Percentiles rank a stretch among this genome's conserved stretches.
phyloP scores from a whole-genome alignment of 2,888 invertebrate genomes.

The Myopa testacea region DNA sequence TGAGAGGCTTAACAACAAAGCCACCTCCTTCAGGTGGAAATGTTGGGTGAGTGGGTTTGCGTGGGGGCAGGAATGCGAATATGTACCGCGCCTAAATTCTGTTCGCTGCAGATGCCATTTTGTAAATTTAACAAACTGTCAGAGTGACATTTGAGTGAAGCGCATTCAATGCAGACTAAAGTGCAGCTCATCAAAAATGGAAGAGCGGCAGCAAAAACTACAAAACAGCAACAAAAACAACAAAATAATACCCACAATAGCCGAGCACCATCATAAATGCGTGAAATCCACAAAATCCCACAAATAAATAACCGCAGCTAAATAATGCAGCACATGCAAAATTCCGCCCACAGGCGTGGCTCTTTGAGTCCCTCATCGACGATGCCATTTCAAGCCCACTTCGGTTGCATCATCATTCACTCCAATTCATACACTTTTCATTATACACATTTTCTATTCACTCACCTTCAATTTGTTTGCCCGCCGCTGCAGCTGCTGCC shows the following conservation, averaged over 20 bases:
- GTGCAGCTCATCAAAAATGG: constrained; percentile 25
- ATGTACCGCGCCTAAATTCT: constrained; percentile 37
- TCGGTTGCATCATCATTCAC: too few relatives aligned
- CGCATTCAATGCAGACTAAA: background rate
- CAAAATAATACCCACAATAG: constrained; percentile 14
- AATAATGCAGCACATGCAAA: background rate
- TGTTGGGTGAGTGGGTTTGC: background rate
- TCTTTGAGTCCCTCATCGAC: background rate
- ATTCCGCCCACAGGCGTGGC: background rate
- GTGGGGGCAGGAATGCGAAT: background rate
- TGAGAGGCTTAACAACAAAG: constrained; percentile 25
- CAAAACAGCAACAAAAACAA: constrained; percentile 11
- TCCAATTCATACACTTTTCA: background rate
- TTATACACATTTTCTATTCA: constrained; percentile 32
- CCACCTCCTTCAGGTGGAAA: background rate
- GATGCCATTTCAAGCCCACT: background rate
- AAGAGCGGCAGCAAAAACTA: constrained; percentile 27
- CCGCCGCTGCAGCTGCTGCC: constrained; percentile 83
- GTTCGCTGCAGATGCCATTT: constrained; percentile 49
- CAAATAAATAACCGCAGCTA: constrained; percentile 31
- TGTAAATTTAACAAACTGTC: constrained; percentile 61
- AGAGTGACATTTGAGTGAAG: constrained; percentile 53
- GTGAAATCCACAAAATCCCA: constrained; percentile 39
- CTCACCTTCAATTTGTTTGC: constrained; percentile 92
- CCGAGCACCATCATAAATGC: constrained; percentile 33